phyloP scores from a whole-genome alignment of 2,113 vertebrate species.

The Canis aureus region DNA sequence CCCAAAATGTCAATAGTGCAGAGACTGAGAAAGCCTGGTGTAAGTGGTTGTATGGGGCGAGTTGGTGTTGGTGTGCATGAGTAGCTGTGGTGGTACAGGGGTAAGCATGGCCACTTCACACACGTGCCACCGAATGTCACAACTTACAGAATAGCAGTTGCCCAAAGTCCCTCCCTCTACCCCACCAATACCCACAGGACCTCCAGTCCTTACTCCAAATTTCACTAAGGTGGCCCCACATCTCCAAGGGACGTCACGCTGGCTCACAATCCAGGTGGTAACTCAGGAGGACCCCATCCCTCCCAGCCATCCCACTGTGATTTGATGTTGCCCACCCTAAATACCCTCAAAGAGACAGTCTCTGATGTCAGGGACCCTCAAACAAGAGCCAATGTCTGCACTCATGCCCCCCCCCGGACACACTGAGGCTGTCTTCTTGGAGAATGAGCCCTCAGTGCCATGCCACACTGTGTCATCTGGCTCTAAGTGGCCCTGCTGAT shows the following conservation, averaged over 20 bases:
- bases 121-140: fast-evolving
- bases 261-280: too few relatives aligned
- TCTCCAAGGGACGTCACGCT: background rate
- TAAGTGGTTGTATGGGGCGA: fast-evolving
- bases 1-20: background rate
- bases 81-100: fast-evolving
- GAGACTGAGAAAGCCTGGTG: background rate
- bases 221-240: background rate
- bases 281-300: background rate
- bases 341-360: background rate
- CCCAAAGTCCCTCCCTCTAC: background rate
- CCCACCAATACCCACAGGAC: background rate
- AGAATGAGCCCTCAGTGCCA: background rate
- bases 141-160: too few relatives aligned
- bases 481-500: background rate
- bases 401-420: background rate
- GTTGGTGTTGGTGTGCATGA: background rate
- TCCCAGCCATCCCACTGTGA: background rate
- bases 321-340: too few relatives aligned
- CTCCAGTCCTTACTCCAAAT: background rate
- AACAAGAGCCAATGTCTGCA: too few relatives aligned
- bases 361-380: background rate
- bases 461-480: background rate
- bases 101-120: background rate
- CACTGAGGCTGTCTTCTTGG: background rate